A percentile compares a stretch with the other conserved stretches of the same genome.
These are phyloP conservation scores for Cheiracanthium punctorium DNA, from an alignment of 2,888 invertebrate genomes.

Conservation along the genomic window DNA sequence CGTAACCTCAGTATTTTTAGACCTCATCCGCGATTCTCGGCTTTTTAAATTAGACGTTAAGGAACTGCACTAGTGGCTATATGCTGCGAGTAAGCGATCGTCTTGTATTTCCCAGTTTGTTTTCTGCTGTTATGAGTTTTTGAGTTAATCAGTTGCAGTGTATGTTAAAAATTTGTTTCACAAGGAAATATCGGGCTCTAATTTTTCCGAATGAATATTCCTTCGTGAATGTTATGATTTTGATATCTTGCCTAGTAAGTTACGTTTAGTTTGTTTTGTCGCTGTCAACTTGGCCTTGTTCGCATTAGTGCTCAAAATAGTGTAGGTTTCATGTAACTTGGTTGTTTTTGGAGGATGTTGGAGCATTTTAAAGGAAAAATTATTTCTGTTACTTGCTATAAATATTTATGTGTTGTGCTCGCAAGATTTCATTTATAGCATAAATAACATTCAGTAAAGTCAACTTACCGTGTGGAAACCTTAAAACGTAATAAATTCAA, in stretches of 20 bases:
- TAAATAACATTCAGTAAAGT: too few relatives aligned
- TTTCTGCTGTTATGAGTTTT: neutral
- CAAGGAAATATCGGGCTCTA: too few relatives aligned
- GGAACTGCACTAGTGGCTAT: conserved; percentile 32
- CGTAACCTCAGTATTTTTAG: conserved; percentile 52
- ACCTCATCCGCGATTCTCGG: conserved; percentile 13
- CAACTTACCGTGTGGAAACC: too few relatives aligned
- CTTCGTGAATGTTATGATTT: neutral
- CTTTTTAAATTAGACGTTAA: conserved; percentile 44
- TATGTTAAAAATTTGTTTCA: too few relatives aligned
- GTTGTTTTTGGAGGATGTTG: neutral
- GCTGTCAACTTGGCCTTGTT: conserved; percentile 13
- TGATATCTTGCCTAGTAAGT: neutral
- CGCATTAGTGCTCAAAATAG: conserved; percentile 3
- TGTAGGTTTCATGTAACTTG: neutral
- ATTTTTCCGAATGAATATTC: too few relatives aligned
- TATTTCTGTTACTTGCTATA: too few relatives aligned
- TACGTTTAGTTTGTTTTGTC: neutral
- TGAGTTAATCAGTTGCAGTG: neutral
- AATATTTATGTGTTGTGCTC: too few relatives aligned
- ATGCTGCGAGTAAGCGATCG: conserved; percentile 29
- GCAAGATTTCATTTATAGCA: too few relatives aligned
- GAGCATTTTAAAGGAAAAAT: neutral
- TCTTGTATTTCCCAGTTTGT: conserved; percentile 16
- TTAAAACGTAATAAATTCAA: too few relatives aligned